Percentiles rank a stretch among this genome's conserved stretches.
phyloP scores from a whole-genome alignment of 2,113 vertebrate genomes.

The Sebastes schlegelii region DNA sequence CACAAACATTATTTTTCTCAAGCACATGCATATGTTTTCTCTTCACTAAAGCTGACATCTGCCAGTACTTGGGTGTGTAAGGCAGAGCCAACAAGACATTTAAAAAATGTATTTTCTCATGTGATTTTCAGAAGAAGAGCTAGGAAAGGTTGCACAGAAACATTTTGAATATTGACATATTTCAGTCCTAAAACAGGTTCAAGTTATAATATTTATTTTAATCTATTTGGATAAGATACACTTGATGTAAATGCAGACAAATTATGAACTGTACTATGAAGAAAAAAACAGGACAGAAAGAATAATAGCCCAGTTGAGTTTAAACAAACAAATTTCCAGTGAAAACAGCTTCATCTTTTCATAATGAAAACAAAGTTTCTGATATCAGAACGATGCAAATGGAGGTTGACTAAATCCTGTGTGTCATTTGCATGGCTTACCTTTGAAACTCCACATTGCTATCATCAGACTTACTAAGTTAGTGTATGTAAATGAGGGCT shows the following conservation, averaged over 20 bases:
- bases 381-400: slow-evolving; percentile 76
- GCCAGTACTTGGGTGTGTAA: not conserved
- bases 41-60: not conserved
- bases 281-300: not conserved
- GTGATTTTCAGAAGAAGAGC: not conserved
- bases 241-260: slow-evolving; percentile 62
- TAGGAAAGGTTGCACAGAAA: not conserved
- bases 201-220: not conserved
- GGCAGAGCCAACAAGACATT: not conserved
- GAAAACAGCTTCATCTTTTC: slow-evolving; percentile 56
- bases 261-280: slow-evolving; percentile 8
- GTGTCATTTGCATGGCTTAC: slow-evolving; percentile 64
- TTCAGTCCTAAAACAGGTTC: not conserved
- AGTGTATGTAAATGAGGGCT: slow-evolving; percentile 55
- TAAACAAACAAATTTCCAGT: slow-evolving; percentile 42
- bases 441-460: slow-evolving; percentile 43
- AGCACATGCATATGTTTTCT: not conserved
- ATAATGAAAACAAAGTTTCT: slow-evolving; percentile 63
- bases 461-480: slow-evolving; percentile 41
- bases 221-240: slow-evolving; percentile 37
- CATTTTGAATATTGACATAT: not conserved
- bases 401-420: slow-evolving; percentile 49
- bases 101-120: not conserved
- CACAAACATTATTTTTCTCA: not conserved
- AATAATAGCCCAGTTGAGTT: not conserved